These are phyloP conservation scores for Trichonephila clavata DNA, from an alignment of 1,140 invertebrate species.

Conservation along the genomic window DNA sequence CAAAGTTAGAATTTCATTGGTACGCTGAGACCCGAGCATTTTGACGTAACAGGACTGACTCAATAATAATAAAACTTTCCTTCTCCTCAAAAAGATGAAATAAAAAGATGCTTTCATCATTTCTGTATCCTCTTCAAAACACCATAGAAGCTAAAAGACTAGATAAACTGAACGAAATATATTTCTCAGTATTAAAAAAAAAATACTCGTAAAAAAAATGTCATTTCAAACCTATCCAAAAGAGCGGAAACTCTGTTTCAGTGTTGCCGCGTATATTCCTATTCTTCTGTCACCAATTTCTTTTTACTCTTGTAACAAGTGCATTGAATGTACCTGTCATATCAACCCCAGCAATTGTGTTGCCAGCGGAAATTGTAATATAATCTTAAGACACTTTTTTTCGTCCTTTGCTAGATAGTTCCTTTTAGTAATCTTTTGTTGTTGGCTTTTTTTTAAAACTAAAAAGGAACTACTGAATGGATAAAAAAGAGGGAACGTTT, in stretches of 20 bases:
- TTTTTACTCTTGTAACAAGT: conserved; percentile 16
- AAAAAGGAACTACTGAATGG: conserved; percentile 17
- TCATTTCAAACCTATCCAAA: conserved; percentile 41
- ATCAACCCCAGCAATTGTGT: conserved; percentile 50
- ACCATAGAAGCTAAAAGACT: not conserved
- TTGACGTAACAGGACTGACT: not conserved
- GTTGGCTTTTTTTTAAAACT: not conserved
- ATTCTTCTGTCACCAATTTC: conserved; percentile 1
- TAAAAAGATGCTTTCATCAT: not conserved
- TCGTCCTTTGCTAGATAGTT: not conserved
- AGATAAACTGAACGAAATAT: conserved; percentile 48
- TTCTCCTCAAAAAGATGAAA: not conserved
- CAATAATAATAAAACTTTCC: not conserved
- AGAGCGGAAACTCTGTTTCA: conserved; percentile 52
- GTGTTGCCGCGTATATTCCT: conserved; percentile 16
- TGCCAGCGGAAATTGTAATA: conserved; percentile 71
- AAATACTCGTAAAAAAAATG: conserved; percentile 46
- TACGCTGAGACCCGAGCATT: not conserved
- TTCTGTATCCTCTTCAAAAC: conserved; percentile 30
- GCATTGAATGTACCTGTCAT: conserved; percentile 52
- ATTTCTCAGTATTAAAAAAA: not conserved
- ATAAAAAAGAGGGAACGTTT: conserved; percentile 44
- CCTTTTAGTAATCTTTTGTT: conserved; percentile 62
- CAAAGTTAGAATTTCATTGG: conserved; percentile 2
- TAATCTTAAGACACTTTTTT: conserved; percentile 61